Base-by-base conservation (phyloP, 1,140 invertebrate species). In the Drosophila pectinifera region DNA sequence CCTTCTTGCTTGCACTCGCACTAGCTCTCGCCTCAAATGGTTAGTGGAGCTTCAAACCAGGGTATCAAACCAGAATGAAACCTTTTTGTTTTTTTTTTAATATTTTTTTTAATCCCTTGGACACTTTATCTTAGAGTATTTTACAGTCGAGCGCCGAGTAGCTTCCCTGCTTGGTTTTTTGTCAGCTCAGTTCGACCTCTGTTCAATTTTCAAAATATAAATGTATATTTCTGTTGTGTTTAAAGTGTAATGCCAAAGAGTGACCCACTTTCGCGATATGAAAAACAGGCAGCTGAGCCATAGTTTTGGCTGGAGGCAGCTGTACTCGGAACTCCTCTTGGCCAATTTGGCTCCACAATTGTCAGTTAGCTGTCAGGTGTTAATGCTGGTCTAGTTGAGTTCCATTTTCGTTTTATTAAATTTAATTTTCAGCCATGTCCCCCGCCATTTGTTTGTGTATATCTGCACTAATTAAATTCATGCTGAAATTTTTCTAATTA, bases 401-500 rank as follows among this genome's bases (percentile, higher is more conserved):
- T 70, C 57, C 26, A 57, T 70, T 68, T 48, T 59, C 62, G 59
- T 67, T 65, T 75, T 65, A 75, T 75, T 75, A 75, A 75, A 77
- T 77, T 77, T 77, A 69, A 77, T 77, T 77, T 56, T 31, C 34
- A 42, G 74, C 55, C 55, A 38, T 63, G 10, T 54, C 28, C 36
- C 10, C 4, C 4, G 13, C 16, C 16, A 38, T 45, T 48, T 63
- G 59, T 54, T 28, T 80, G 63, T 57, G 56, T 57, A 38, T 76
- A 67, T 81, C 63, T 76, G 43, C 73, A 81, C 78, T 81, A 81
- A 81, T 81, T 81, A 81, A 81, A 81, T 81, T 81, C 78, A 76
- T 81, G 67, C 65, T 70, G 46, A 81, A 81, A 81, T 81, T 81
- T 81, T 81, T 81, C 78, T 80, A 80, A 81, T 81, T 81, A 81